These are phyloP conservation scores for Globicephala melas DNA, from an alignment of 2,113 vertebrate genomes.

Conservation along the genomic window DNA sequence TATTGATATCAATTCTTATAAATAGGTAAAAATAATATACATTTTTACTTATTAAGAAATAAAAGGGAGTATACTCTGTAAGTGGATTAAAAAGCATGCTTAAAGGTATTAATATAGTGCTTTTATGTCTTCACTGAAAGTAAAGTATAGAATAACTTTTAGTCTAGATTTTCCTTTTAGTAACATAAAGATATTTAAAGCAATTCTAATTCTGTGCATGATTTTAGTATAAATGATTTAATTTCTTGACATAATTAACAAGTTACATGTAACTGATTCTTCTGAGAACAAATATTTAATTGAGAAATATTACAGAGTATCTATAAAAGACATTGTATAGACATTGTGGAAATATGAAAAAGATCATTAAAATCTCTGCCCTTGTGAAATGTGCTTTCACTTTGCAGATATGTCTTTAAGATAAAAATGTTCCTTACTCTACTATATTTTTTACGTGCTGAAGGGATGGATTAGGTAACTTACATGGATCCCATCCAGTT, in stretches of 20 bases:
- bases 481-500: background rate
- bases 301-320: background rate
- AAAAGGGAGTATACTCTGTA: background rate
- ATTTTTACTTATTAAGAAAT: constrained; percentile 25
- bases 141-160: constrained; percentile 4
- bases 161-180: constrained; percentile 15
- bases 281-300: background rate
- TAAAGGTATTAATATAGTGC: background rate
- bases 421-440: constrained; percentile 21
- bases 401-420: background rate
- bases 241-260: constrained; percentile 38
- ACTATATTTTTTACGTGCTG: background rate
- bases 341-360: constrained; percentile 25
- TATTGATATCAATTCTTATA: background rate
- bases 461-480: background rate
- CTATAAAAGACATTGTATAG: background rate
- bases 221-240: constrained; percentile 17
- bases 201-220: background rate
- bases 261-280: background rate
- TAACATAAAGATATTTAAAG: constrained; percentile 24
- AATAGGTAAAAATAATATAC: background rate
- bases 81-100: background rate
- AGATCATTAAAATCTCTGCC: background rate
- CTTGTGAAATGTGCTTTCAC: background rate
- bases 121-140: constrained; percentile 23